Base-by-base conservation (phyloP, 2,113 vertebrate genomes). In the Tyrannus savana region DNA sequence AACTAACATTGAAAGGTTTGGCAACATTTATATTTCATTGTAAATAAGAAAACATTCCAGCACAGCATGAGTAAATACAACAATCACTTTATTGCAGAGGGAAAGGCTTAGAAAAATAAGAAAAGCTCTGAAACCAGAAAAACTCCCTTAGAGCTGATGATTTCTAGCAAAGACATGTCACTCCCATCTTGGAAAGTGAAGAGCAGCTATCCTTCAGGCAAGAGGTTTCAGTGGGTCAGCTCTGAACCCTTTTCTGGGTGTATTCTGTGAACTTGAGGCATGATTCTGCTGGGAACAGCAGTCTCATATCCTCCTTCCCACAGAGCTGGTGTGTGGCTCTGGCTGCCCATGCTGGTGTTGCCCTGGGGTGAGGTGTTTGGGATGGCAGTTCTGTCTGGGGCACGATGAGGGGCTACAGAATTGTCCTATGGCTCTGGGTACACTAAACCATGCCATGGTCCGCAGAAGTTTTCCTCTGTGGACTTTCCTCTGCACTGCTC, bases 391-490 rank as follows among this genome's bases (percentile, higher is more conserved):
- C 53, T 55, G 41, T 19, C 41, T 0, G 0, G 30, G 30, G 12
- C 16, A 7, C 0, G 2, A 19, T 0, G 3, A 41, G 53, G 39
- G 42, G 33, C 64, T 66, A 14, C 1, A 2, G 39, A 30, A 4
- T 22, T 0, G 0, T 17, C 14, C 55, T 0, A 0, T 8, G 12
- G 25, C 68, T 42, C 41, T 0, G 0, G 25, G 35, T 28, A 5
- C 50, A 8, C 24, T 2, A 1, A 41, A 24, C 23, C 33, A 15
- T 1, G 1, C 14, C 4, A 25, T 0, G 0, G 6, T 31, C 52
- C 15, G 46, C 5, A 2, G 60, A 68, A 60, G 37, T 1, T 68
- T 28, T 60, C 37, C n/a, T 50, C 33, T 49, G 25, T 2, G 1
- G 37, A 24, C 28, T 31, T 68, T 46, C 66, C 41, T 76, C 84